Conservation (phyloP, 2,888 invertebrate genomes). For the Zhengitettix transpicula region DNA sequence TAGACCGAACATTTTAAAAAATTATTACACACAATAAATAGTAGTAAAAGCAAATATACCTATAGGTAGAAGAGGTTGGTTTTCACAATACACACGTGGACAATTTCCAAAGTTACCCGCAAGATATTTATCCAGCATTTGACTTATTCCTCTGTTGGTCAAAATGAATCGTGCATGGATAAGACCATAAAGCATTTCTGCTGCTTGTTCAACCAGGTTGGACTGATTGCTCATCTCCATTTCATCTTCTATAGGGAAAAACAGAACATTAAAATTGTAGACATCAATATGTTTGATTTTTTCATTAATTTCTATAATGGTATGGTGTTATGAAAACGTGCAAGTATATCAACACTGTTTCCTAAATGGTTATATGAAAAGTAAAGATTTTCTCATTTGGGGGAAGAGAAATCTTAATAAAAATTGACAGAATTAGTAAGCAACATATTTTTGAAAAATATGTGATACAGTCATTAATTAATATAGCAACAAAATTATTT, state of each 20-base stretch:
- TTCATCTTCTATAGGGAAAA: conserved; percentile 33
- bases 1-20: too few species aligned
- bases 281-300: too few species aligned
- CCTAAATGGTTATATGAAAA: too few species aligned
- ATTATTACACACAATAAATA: neutral
- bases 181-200: conserved; percentile 45
- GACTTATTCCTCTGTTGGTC: conserved; percentile 41
- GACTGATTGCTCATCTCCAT: conserved; percentile 37
- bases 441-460: too few species aligned
- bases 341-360: too few species aligned
- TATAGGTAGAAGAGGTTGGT: conserved; percentile 41
- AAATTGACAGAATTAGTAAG: too few species aligned
- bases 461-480: too few species aligned
- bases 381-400: too few species aligned
- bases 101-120: conserved; percentile 45
- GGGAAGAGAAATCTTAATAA: too few species aligned
- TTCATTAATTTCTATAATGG: too few species aligned
- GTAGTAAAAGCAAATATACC: conserved; percentile 22
- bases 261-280: neutral
- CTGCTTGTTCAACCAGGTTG: conserved; percentile 45
- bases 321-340: too few species aligned
- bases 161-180: conserved; percentile 46
- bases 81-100: conserved; percentile 45
- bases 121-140: conserved; percentile 47
- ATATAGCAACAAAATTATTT: too few species aligned